These are phyloP conservation scores for Melolontha melolontha DNA, from an alignment of 2,888 invertebrate genomes.

Conservation along the genomic window DNA sequence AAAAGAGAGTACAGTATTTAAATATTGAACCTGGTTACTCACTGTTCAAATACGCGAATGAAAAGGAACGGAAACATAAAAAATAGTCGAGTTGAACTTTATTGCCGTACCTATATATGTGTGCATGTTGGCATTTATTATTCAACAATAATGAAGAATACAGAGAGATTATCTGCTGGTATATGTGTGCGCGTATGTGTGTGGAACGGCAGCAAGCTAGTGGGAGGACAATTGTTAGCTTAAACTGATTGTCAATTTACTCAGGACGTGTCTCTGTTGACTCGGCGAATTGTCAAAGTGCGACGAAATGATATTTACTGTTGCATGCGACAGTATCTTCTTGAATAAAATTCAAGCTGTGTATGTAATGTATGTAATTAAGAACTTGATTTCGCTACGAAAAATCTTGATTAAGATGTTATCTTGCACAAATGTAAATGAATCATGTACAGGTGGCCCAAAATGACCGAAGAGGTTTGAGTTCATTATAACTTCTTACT, in stretches of 20 bases:
- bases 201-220: constrained; percentile 37
- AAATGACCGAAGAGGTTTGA: no score
- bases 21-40: constrained; percentile 26
- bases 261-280: constrained; percentile 48
- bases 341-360: constrained; percentile 6
- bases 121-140: constrained; percentile 26
- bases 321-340: constrained; percentile 17
- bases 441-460: no score
- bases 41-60: constrained; percentile 19
- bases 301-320: constrained; percentile 45
- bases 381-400: constrained; percentile 16
- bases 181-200: not conserved
- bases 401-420: not conserved
- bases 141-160: constrained; percentile 26
- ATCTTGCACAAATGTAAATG: no score
- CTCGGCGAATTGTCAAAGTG: constrained; percentile 45
- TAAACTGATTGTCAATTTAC: constrained; percentile 49
- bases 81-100: constrained; percentile 4
- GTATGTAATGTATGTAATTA: constrained; percentile 14
- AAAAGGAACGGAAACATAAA: constrained; percentile 20
- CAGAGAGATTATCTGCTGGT: constrained; percentile 26
- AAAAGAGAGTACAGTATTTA: not conserved
- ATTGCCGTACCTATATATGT: not conserved
- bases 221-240: constrained; percentile 45
- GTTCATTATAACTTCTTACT: no score